A percentile compares a stretch with the other conserved stretches of the same genome.
These are phyloP conservation scores for Haplochromis vanheusdeni DNA, from an alignment of 2,113 vertebrate species.

Conservation along the genomic window DNA sequence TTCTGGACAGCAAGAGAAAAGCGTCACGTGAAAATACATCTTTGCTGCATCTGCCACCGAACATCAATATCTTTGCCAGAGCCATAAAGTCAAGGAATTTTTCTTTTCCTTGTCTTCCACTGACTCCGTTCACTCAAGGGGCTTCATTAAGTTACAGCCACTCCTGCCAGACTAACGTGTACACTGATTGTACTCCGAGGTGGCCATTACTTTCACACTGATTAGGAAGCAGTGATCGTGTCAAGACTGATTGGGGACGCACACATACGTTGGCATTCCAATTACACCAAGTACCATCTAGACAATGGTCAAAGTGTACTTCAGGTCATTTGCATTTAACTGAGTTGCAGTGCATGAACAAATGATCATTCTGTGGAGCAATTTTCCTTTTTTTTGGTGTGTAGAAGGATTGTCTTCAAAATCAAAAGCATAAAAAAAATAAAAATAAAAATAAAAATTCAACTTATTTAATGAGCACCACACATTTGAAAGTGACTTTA, in stretches of 20 bases:
- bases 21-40: not conserved
- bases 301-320: conserved; percentile 15
- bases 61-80: not conserved
- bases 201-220: conserved; percentile 55
- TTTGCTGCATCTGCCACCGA: not conserved
- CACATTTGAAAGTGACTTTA: not conserved
- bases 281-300: conserved; percentile 31
- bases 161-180: conserved; percentile 33
- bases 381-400: not conserved
- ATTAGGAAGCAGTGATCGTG: conserved; percentile 54
- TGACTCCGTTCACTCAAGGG: not conserved
- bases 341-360: conserved; percentile 11
- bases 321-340: conserved; percentile 32
- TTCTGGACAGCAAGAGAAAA: not conserved
- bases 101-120: not conserved
- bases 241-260: conserved; percentile 40
- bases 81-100: not conserved
- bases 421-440: not conserved
- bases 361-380: conserved; percentile 1
- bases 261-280: conserved; percentile 21
- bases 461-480: not conserved
- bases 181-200: conserved; percentile 51
- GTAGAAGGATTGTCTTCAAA: not conserved
- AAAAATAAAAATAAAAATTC: not conserved
- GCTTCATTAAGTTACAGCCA: conserved; percentile 51